Evolutionary conservation across 2,888 invertebrate species (phyloP).

Genomic region (Ichneumoninae sp.): DNA sequence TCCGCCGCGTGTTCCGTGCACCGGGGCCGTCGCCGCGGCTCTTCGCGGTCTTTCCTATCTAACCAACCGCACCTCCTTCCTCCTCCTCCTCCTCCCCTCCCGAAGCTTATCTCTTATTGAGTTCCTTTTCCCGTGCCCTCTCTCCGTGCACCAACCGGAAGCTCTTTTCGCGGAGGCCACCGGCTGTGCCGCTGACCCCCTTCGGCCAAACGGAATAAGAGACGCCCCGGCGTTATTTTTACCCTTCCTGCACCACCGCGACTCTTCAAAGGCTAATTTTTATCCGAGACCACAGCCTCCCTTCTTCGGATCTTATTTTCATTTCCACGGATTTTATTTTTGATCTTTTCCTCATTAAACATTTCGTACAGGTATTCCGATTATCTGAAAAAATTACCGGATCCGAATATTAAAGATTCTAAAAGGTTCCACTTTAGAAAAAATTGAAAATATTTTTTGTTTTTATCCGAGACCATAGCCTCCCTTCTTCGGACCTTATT

Average conservation of each 20-base stretch:
- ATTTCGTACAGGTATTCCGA: no score
- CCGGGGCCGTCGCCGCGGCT: not conserved
- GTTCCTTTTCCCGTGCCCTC: slow-evolving; percentile 29
- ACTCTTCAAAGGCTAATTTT: slow-evolving; percentile 3
- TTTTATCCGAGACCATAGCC: no score
- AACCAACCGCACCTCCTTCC: slow-evolving; percentile 18
- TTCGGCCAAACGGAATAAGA: slow-evolving; percentile 26
- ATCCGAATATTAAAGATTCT: no score
- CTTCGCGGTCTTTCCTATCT: slow-evolving; percentile 2
- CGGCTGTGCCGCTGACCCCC: slow-evolving; percentile 16
- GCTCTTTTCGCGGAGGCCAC: slow-evolving; percentile 12
- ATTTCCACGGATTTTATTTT: no score
- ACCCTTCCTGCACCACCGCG: not conserved
- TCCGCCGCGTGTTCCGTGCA: not conserved
- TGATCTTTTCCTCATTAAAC: no score
- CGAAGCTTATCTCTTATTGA: slow-evolving; percentile 57
- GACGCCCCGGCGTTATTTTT: slow-evolving; percentile 28
- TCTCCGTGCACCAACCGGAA: slow-evolving; percentile 3
- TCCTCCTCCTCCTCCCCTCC: not conserved
- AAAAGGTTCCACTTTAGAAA: no score
- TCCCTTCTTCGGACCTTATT: no score
- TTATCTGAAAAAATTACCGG: no score
- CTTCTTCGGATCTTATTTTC: not conserved
- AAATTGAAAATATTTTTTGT: no score
- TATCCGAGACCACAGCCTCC: not conserved